Evolutionary conservation across 2,113 vertebrate genomes (phyloP).

Genomic region (Illadopsis cleaveri): DNA sequence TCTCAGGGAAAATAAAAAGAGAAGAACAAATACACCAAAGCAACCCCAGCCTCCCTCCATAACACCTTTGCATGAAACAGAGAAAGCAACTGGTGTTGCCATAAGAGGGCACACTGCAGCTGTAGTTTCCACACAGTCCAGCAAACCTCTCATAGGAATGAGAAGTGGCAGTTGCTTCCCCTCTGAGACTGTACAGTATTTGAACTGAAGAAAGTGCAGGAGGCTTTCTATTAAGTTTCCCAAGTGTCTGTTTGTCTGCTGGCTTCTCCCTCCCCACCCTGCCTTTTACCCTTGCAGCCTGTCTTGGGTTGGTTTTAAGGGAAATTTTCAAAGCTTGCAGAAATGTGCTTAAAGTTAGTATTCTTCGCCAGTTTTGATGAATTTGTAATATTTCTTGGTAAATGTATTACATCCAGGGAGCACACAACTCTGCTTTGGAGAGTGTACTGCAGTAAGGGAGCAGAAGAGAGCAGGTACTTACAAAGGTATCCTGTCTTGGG

Average conservation of each 20-base stretch:
- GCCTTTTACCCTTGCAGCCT: neutral
- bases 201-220: neutral
- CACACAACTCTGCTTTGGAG: neutral
- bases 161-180: neutral
- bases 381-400: neutral
- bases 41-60: rapidly evolving
- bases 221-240: neutral
- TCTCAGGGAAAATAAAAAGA: neutral
- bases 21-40: neutral
- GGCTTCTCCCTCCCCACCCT: neutral
- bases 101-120: conserved; percentile 58
- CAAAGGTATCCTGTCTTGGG: neutral
- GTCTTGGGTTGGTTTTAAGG: neutral
- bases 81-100: conserved; percentile 35
- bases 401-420: neutral
- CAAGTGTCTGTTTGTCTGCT: neutral
- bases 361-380: neutral
- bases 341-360: neutral
- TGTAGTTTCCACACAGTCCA: neutral
- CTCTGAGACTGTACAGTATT: neutral
- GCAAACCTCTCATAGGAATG: neutral
- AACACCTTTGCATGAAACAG: neutral
- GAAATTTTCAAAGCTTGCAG: neutral
- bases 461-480: neutral
- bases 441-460: neutral